These are phyloP conservation scores for Microctenopoma stevenorrisi DNA, from an alignment of 2,797 vertebrate genomes.

Conservation along the genomic window DNA sequence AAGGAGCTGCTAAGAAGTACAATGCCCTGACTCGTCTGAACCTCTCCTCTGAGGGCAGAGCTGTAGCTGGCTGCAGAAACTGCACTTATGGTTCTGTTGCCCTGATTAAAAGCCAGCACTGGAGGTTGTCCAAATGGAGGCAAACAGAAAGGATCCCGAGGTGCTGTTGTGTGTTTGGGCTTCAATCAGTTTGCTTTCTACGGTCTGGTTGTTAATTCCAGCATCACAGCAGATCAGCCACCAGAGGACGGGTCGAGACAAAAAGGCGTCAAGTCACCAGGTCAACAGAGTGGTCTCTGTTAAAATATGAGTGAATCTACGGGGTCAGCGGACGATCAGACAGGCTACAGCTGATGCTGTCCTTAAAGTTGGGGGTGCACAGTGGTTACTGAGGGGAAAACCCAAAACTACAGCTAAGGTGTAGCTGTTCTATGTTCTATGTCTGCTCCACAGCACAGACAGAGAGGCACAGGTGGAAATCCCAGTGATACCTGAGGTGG, in stretches of 20 bases:
- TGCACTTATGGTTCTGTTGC: slow-evolving; percentile 22
- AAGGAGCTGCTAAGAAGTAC: no score
- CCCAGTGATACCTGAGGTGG: not conserved
- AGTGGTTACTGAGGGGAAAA: not conserved
- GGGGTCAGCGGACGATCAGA: slow-evolving; percentile 1
- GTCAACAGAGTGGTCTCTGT: slow-evolving; percentile 22
- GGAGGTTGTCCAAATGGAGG: slow-evolving; percentile 3
- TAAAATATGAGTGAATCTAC: slow-evolving; percentile 15
- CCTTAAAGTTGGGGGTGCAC: not conserved
- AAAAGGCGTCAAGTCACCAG: slow-evolving; percentile 9
- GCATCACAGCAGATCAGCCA: slow-evolving; percentile 18
- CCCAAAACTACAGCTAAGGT: not conserved
- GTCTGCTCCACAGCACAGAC: no score
- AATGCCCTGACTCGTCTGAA: no score
- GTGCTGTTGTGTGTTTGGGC: slow-evolving; percentile 22
- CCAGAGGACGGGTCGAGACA: slow-evolving; percentile 3
- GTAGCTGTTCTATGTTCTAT: not conserved
- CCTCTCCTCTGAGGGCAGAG: not conserved
- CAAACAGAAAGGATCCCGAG: slow-evolving; percentile 13
- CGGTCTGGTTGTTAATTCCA: slow-evolving; percentile 35
- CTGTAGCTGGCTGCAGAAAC: slow-evolving; percentile 11
- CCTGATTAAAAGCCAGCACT: slow-evolving; percentile 29
- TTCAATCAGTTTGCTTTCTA: slow-evolving; percentile 14
- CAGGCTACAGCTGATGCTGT: slow-evolving; percentile 2
- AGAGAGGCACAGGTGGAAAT: not conserved